Evolutionary conservation across 2,888 invertebrate species (phyloP).

Genomic region (Dinocampus coccinellae): DNA sequence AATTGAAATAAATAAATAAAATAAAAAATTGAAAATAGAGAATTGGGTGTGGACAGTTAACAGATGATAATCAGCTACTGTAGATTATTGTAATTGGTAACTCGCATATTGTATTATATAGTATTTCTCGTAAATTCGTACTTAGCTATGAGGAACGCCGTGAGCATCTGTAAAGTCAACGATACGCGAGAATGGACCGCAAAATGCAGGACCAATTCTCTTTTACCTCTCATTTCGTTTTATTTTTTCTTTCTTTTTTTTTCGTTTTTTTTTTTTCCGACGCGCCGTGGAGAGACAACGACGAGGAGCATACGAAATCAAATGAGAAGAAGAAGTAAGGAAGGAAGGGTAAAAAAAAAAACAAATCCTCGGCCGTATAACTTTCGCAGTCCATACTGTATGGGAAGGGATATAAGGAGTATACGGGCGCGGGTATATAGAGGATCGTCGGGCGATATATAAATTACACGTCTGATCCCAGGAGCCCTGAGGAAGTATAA

Average conservation of each 20-base stretch:
- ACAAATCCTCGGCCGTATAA: conserved; percentile 14
- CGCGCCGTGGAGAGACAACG: neutral
- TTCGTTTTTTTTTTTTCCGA: neutral
- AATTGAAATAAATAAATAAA: no score
- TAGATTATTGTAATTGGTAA: conserved; percentile 60
- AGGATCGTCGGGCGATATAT: conserved; percentile 60
- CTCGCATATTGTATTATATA: conserved; percentile 45
- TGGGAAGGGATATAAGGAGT: conserved; percentile 14
- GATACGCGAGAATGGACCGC: conserved; percentile 4
- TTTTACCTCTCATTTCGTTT: neutral
- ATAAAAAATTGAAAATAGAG: conserved; percentile 42
- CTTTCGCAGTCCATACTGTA: conserved; percentile 31
- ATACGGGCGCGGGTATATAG: neutral
- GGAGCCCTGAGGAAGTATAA: conserved; percentile 61
- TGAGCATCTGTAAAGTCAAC: no score
- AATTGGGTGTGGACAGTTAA: conserved; percentile 48
- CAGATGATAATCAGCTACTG: conserved; percentile 55
- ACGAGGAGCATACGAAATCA: neutral
- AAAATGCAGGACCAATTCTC: conserved; percentile 33
- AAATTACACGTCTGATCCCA: conserved; percentile 66
- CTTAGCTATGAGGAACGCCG: no score
- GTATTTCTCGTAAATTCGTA: conserved; percentile 12
- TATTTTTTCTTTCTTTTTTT: conserved; percentile 18
- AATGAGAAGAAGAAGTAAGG: neutral
- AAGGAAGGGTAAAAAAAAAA: no score